Base-by-base conservation (phyloP, 2,888 invertebrate species). In the Conchocele bisecta region DNA sequence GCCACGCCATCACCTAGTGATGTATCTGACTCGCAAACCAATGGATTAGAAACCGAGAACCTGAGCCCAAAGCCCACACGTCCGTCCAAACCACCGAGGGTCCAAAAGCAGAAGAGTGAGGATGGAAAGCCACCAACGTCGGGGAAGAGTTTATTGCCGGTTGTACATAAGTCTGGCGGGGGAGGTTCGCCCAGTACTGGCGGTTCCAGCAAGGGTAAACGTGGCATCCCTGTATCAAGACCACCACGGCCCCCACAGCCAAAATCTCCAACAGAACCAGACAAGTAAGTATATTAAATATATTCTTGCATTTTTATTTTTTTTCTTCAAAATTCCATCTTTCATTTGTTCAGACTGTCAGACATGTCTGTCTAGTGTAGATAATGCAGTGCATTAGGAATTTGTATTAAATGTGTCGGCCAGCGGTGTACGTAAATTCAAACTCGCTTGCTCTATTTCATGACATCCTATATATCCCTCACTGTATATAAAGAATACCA, bases 211-310 rank as follows among this genome's bases (percentile, higher is more conserved):
- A 37, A 48, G 13, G 56, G 53, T 31, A 61, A 57, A 60, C 33
- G 70, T 7, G 75, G 75, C 15, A 79, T 79, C 37, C 79, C 79
- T 20, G 70, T 75, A n/a, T 71, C 69, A 13, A 72, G 66, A 54
- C 48, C 73, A 35, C 44, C 56, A 15, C 63, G 67, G 64, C 79
- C 77, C 15, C 75, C 68, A 1, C 72, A 64, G n/a, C 67, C 79
- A 9, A 75, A 77, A 20, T 64, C 79, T 26, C 61, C 73, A 13
- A 50, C 68, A 26, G 58, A 71, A 11, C 11, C 11, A 35, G 11
- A 35, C 37, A 35, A 35, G 37, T 35, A 35, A 35, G 37, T 35
- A 35, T 11, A 35, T 35, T 35, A 35, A 11, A 35, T 11, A 11
- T 13, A 13, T 35, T 11, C 15, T 15, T 35, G 11, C 37, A 15